Percentiles rank a stretch among this genome's conserved stretches.
Conservation (phyloP, 1,140 invertebrate genomes). For the Artemia franciscana region DNA sequence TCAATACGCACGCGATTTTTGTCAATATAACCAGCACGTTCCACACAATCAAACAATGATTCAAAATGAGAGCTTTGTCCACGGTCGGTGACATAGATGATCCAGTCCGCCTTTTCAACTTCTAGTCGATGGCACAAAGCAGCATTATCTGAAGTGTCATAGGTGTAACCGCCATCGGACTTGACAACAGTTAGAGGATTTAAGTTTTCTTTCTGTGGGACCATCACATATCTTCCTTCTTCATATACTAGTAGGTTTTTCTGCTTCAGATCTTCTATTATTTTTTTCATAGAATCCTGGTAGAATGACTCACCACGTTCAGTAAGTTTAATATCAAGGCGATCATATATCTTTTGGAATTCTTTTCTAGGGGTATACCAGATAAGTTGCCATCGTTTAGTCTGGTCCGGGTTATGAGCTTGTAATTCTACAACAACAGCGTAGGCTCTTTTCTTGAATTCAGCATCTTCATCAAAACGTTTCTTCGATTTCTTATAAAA, state of each 20-base stretch:
- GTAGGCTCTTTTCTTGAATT: conserved; percentile 89
- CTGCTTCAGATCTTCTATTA: conserved; percentile 55
- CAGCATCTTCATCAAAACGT: conserved; percentile 76
- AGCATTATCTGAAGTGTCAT: conserved; percentile 96
- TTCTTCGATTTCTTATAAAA: conserved; percentile 65
- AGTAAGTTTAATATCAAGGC: conserved; percentile 41
- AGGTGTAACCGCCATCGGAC: conserved; percentile 94
- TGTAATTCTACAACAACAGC: conserved; percentile 82
- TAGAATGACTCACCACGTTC: conserved; percentile 96
- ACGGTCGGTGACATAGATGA: conserved; percentile 86
- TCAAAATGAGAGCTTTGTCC: conserved; percentile 81
- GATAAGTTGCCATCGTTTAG: conserved; percentile 80
- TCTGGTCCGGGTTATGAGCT: conserved; percentile 52
- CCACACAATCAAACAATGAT: conserved; percentile 41
- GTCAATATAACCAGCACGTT: conserved; percentile 40
- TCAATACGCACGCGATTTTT: conserved; percentile 41
- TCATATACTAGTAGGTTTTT: conserved; percentile 54
- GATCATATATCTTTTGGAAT: conserved; percentile 60
- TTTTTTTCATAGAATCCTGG: conserved; percentile 61
- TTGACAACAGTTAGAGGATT: conserved; percentile 92
- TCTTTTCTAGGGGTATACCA: conserved; percentile 84
- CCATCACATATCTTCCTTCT: conserved; percentile 84
- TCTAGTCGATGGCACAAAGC: conserved; percentile 62
- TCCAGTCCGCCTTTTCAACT: conserved; percentile 67
- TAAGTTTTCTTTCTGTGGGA: conserved; percentile 33